Percentiles rank a stretch among this genome's conserved stretches.
phyloP scores from a whole-genome alignment of 2,113 vertebrate genomes.

The Parus major region DNA sequence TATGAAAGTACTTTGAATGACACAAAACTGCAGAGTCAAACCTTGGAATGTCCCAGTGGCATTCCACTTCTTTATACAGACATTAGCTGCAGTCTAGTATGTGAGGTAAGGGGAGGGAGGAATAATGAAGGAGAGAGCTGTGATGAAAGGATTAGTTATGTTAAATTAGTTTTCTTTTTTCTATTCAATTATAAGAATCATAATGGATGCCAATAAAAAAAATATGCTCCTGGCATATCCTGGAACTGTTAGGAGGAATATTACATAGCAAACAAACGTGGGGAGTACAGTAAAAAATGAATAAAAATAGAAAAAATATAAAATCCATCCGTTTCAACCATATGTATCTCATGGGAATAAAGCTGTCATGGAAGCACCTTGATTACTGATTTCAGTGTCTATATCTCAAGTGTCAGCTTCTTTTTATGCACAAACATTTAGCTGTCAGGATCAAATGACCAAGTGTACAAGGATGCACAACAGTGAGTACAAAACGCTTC shows the following conservation, averaged over 20 bases:
- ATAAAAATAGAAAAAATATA: neutral
- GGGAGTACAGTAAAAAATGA: neutral
- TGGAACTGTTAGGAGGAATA: neutral
- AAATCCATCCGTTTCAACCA: neutral
- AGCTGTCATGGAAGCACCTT: neutral
- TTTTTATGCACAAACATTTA: neutral
- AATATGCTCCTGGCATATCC: neutral
- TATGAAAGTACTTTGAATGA: neutral
- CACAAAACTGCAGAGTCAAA: neutral
- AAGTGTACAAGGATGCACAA: neutral
- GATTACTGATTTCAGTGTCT: neutral
- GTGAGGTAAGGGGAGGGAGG: neutral
- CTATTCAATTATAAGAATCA: neutral
- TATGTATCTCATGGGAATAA: neutral
- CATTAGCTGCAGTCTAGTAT: neutral
- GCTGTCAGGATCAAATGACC: neutral
- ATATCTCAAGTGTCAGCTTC: neutral
- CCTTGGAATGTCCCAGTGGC: neutral
- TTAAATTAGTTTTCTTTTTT: neutral
- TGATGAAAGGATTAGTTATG: neutral
- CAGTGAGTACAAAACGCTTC: neutral
- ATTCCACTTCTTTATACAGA: neutral
- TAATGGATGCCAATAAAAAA: neutral
- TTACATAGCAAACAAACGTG: neutral
- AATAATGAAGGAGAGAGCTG: neutral